Base-by-base conservation (phyloP, 2,888 invertebrate genomes). In the Malthinus flaveolus region DNA sequence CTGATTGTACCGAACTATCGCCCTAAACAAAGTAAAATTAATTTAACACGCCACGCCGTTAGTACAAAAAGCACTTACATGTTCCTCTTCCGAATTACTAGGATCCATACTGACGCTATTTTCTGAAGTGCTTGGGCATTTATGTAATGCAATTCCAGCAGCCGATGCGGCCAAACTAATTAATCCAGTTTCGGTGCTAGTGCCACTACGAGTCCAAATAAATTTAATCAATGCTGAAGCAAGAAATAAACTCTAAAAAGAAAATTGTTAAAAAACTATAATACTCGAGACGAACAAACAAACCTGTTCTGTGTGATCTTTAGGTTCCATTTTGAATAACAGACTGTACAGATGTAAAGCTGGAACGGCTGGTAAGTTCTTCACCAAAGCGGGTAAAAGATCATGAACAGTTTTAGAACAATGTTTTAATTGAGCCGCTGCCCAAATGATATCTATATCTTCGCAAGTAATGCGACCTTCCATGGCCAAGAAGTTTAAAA, bases 361-460 rank as follows among this genome's bases (percentile, higher is more conserved):
- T 0, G 95, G 94, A 34, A 89, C 89, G 0, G 93, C 89, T 7
- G 95, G 91, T 59, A 97, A 79, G 72, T 95, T 93, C 72, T 96
- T 91, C 1, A 96, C 95, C 63, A 96, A 83, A 0, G 94, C 91
- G 1, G 94, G 93, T 62, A 97, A 79, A 39, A 95, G 82, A 78
- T 97, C 97, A 74, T 94, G 91, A 61, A 96, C 95, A 63, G 95
- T 95, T 69, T 95, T 90, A 1, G 95, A 91, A 75, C 96, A 97
- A 77, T 97, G 96, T 76, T 97, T 97, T 49, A 96, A 78, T 77
- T 96, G 96, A 1, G 95, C 94, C 0, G 96, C 94, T 66, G 94
- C 92, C 96, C 96, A 97, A 63, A 97, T 93, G 35, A 91, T 84
- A 74, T 95, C 94, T 67, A 97, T 88, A 69, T 97, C 95, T 56